Conservation (phyloP, 2,797 vertebrate species). For the Rhinoraja longicauda region DNA sequence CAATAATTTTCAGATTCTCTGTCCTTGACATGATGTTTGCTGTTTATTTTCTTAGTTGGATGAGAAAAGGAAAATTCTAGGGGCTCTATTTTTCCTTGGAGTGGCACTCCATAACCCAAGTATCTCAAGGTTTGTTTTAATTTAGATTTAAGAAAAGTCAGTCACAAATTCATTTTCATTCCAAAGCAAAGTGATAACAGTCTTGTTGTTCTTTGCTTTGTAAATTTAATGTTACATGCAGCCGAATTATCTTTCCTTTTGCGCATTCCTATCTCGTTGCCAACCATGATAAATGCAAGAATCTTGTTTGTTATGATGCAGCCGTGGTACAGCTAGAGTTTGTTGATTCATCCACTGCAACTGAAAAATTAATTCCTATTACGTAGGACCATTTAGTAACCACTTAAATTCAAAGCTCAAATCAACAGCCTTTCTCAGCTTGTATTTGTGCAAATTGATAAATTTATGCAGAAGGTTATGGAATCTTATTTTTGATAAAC, state of each 20-base stretch:
- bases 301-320: not conserved
- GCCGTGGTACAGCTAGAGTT: not conserved
- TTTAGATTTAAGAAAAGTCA: conserved; percentile 6
- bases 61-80: not conserved
- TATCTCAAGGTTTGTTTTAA: conserved; percentile 25
- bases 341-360: not conserved
- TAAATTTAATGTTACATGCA: not conserved
- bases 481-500: not conserved
- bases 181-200: not conserved
- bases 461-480: not conserved
- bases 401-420: not conserved
- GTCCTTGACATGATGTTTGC: not conserved
- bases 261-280: not conserved
- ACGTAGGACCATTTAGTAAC: not conserved
- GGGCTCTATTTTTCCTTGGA: not conserved
- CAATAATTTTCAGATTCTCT: conserved; percentile 6
- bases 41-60: not conserved
- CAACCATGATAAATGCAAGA: not conserved
- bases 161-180: not conserved
- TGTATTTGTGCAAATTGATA: not conserved
- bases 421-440: not conserved
- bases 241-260: not conserved
- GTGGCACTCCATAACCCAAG: not conserved
- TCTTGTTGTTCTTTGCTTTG: not conserved
- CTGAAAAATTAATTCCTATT: not conserved